These are phyloP conservation scores for Rhagologus leucostigma DNA, from an alignment of 2,113 vertebrate genomes.

Conservation along the genomic window DNA sequence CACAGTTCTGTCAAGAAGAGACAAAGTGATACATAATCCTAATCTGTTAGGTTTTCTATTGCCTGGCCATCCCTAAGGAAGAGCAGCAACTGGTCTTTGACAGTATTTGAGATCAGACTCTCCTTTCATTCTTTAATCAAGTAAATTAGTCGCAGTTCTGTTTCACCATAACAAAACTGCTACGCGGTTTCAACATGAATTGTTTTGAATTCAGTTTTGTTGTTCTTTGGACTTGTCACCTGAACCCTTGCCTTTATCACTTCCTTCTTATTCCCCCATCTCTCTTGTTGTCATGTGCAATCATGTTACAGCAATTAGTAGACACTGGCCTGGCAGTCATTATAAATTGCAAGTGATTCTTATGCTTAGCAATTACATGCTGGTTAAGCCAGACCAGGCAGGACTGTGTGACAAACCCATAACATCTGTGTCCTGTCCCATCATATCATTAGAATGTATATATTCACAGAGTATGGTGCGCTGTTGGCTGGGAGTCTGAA, in stretches of 20 bases:
- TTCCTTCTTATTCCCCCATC: background rate
- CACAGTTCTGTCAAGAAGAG: background rate
- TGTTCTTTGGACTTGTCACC: background rate
- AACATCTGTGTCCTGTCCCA: slow-evolving; percentile 35
- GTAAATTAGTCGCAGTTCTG: background rate
- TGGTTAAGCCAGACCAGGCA: slow-evolving; percentile 19
- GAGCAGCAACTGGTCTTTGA: background rate
- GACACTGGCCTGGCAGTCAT: background rate
- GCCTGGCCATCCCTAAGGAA: background rate
- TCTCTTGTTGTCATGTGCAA: background rate
- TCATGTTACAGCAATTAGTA: background rate
- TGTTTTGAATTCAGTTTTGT: background rate
- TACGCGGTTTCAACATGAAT: background rate
- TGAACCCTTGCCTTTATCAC: background rate
- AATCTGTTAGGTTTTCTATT: background rate
- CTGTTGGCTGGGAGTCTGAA: slow-evolving; percentile 38
- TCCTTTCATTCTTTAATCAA: background rate
- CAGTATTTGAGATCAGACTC: background rate
- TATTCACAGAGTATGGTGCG: background rate
- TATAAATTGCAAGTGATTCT: background rate
- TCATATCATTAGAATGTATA: slow-evolving; percentile 51
- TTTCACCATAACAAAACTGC: background rate
- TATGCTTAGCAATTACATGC: background rate
- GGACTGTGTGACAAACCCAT: slow-evolving; percentile 9
- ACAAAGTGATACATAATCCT: background rate